Evolutionary conservation across 2,888 invertebrate genomes (phyloP).

Genomic region (Drosophila paranaensis): DNA sequence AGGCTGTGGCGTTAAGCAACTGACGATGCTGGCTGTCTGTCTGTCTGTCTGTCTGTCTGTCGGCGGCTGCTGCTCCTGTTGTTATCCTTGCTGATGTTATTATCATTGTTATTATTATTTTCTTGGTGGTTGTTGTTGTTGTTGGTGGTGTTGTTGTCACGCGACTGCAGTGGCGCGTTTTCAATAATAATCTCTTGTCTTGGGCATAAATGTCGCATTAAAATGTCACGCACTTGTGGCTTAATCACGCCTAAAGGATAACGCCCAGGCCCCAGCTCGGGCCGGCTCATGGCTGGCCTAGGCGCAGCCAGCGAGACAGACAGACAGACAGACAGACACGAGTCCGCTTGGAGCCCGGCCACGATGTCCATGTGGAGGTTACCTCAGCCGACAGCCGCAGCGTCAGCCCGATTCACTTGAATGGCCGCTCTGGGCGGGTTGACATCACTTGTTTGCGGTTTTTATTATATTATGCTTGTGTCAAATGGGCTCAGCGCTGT

Average conservation of each 20-base stretch:
- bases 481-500: slow-evolving; percentile 77
- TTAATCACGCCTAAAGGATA: slow-evolving; percentile 78
- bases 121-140: slow-evolving; percentile 29
- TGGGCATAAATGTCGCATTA: slow-evolving; percentile 80
- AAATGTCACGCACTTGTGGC: slow-evolving; percentile 81
- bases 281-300: background rate
- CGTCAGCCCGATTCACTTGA: slow-evolving; percentile 30
- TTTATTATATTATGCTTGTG: slow-evolving; percentile 77
- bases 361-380: slow-evolving; percentile 27
- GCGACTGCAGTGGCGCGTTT: slow-evolving; percentile 57
- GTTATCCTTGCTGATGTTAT: slow-evolving; percentile 45
- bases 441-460: slow-evolving; percentile 76
- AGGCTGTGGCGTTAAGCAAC: slow-evolving; percentile 51
- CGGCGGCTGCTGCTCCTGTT: slow-evolving; percentile 37
- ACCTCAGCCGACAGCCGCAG: slow-evolving; percentile 1
- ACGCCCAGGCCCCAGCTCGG: slow-evolving; percentile 25
- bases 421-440: slow-evolving; percentile 19
- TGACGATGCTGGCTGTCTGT: slow-evolving; percentile 14
- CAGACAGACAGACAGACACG: slow-evolving; percentile 21
- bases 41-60: too few relatives aligned
- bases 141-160: slow-evolving; percentile 56
- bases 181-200: slow-evolving; percentile 80
- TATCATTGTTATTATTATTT: slow-evolving; percentile 35
- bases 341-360: slow-evolving; percentile 30
- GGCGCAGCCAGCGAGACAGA: slow-evolving; percentile 10